Base-by-base conservation (phyloP, 2,797 vertebrate species). In the Macroramphosus scolopax region DNA sequence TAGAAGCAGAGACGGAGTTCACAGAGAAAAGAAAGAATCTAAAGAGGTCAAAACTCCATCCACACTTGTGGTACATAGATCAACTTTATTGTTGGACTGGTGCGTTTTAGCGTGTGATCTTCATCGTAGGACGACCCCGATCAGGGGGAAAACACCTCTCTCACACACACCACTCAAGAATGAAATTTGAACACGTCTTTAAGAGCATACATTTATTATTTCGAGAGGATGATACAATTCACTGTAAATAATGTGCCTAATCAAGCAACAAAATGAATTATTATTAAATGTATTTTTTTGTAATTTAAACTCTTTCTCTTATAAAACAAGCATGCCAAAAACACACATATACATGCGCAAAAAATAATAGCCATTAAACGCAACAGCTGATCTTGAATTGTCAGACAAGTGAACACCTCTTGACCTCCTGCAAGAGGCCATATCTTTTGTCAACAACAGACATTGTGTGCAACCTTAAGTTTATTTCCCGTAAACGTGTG, bases 241-340 rank as follows among this genome's bases (percentile, higher is more conserved):
- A 2, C 45, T 44, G 7, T 28, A 41, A 32, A 17, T 11, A 17
- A 11, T 55, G 15, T 20, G 5, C 43, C 17, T 43, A 39, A 50
- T 52, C 28, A 28, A 36, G 10, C 43, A 42, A 43, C 48, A 45
- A 50, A 60, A 37, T 40, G 49, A 28, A 43, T 37, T 58, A 15
- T n/a, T n/a, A n/a, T n/a, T 45, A 26, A 17, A 43, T 48, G 22
- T 17, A 17, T 40, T 45, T 45, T n/a, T 5, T 51, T 26, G 22
- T 32, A 15, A 34, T 46, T 22, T 18, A 42, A 50, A 33, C 1
- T 2, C 17, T 59, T 18, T 65, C 17, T 71, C 40, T 54, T 80
- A 75, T 55, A 73, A 79, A 77, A 80, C 51, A 64, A 37, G 20
- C 66, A 50, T 53, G 41, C 38, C 11, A 51, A 61, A 65, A 51